Evolutionary conservation across 2,113 vertebrate species (phyloP).

Genomic region (Chionis minor): DNA sequence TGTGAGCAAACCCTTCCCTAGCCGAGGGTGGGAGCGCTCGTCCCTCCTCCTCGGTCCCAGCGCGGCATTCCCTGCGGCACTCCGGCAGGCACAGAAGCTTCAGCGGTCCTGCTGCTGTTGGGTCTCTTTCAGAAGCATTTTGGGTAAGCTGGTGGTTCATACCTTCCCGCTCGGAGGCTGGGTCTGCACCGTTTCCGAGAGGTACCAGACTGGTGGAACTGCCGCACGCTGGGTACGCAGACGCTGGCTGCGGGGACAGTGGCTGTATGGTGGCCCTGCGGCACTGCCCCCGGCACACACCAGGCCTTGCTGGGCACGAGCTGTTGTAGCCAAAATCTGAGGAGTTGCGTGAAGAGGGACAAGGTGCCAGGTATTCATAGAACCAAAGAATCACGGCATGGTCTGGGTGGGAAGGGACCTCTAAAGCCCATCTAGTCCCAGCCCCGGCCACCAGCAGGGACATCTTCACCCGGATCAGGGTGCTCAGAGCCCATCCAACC

Average conservation of each 20-base stretch:
- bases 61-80: accelerated
- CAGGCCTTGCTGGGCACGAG: neutral
- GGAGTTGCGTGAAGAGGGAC: neutral
- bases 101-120: neutral
- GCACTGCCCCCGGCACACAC: neutral
- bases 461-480: neutral
- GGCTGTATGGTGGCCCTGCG: accelerated
- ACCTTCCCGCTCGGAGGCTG: neutral
- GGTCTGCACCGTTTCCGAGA: neutral
- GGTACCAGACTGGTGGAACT: accelerated
- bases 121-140: neutral
- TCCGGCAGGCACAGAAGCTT: neutral
- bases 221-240: accelerated
- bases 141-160: neutral
- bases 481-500: neutral
- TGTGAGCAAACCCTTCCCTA: accelerated
- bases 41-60: accelerated
- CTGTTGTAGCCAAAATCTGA: neutral
- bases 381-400: neutral
- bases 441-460: neutral
- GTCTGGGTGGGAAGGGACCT: neutral
- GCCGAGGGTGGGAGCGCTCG: neutral
- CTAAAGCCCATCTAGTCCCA: neutral
- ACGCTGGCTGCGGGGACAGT: neutral
- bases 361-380: neutral